Percentiles rank a stretch among this genome's conserved stretches.
Conservation (phyloP, 2,113 vertebrate genomes). For the Ptyas mucosa region DNA sequence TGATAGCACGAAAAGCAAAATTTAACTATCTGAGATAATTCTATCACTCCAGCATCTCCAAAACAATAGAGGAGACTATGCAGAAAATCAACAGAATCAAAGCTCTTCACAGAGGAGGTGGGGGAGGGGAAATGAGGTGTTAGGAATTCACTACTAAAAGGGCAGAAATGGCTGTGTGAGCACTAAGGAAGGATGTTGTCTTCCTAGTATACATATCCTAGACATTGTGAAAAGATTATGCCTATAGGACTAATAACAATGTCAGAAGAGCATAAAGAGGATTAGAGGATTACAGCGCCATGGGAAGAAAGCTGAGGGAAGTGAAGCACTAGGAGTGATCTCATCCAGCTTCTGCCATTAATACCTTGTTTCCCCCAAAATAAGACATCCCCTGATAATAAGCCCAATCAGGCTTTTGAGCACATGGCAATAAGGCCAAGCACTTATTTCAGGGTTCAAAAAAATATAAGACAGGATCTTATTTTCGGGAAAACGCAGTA, state of each 20-base stretch:
- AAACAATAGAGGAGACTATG: not conserved
- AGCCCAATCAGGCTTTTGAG: too few species aligned
- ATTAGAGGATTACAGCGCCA: not conserved
- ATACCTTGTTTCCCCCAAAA: not conserved
- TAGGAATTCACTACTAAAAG: not conserved
- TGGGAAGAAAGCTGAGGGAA: not conserved
- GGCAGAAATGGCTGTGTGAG: not conserved
- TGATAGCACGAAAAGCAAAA: not conserved
- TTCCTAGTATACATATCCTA: not conserved
- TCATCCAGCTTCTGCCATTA: not conserved
- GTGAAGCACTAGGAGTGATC: not conserved
- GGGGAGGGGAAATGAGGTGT: not conserved
- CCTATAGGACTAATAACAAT: not conserved
- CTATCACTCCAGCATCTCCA: not conserved
- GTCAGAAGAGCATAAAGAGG: not conserved
- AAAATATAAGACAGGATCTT: too few species aligned
- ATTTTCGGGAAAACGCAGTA: too few species aligned
- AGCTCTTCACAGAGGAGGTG: not conserved
- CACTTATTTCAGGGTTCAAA: too few species aligned
- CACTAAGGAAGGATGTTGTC: not conserved
- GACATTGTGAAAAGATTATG: not conserved
- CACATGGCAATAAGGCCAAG: too few species aligned
- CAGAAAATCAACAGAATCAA: not conserved
- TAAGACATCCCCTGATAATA: too few species aligned
- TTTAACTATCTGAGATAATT: not conserved